phyloP scores from a whole-genome alignment of 2,888 invertebrate species.

The Lordiphosa fenestrarum region DNA sequence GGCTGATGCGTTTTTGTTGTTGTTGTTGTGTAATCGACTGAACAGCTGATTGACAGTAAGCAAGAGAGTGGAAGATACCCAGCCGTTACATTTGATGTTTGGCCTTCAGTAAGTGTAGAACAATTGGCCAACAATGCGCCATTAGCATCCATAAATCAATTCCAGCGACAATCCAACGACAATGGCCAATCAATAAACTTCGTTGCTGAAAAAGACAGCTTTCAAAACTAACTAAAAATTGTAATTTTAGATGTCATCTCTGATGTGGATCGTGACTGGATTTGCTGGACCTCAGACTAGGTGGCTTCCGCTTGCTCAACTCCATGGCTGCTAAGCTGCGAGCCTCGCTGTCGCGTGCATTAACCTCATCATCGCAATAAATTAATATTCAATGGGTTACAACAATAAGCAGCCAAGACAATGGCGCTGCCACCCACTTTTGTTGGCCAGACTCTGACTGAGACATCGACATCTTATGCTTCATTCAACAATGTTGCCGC shows the following conservation, averaged over 20 bases:
- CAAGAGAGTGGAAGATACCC: not conserved
- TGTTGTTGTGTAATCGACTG: conserved; percentile 53
- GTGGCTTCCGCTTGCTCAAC: conserved; percentile 55
- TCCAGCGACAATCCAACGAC: conserved; percentile 23
- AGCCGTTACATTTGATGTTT: conserved; percentile 5
- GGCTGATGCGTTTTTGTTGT: conserved; percentile 4
- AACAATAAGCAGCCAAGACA: conserved; percentile 41
- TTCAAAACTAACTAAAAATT: conserved; percentile 31
- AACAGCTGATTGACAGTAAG: conserved; percentile 7
- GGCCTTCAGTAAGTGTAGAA: conserved; percentile 3
- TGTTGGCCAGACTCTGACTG: conserved; percentile 8
- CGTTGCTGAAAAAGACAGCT: conserved; percentile 5
- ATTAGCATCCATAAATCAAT: conserved; percentile 34
- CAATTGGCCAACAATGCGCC: conserved; percentile 22
- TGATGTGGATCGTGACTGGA: conserved; percentile 49
- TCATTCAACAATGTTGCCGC: conserved; percentile 61
- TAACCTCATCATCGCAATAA: conserved; percentile 44
- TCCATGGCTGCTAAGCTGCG: conserved; percentile 6
- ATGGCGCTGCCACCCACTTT: conserved; percentile 58
- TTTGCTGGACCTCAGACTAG: conserved; percentile 11
- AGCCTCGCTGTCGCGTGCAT: conserved; percentile 50
- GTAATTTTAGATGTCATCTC: conserved; percentile 44
- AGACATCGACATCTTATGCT: conserved; percentile 30
- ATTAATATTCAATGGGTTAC: conserved; percentile 37
- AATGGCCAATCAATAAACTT: conserved; percentile 55